Evolutionary conservation across 2,888 invertebrate genomes (phyloP).

Genomic region (Gibbula magus): DNA sequence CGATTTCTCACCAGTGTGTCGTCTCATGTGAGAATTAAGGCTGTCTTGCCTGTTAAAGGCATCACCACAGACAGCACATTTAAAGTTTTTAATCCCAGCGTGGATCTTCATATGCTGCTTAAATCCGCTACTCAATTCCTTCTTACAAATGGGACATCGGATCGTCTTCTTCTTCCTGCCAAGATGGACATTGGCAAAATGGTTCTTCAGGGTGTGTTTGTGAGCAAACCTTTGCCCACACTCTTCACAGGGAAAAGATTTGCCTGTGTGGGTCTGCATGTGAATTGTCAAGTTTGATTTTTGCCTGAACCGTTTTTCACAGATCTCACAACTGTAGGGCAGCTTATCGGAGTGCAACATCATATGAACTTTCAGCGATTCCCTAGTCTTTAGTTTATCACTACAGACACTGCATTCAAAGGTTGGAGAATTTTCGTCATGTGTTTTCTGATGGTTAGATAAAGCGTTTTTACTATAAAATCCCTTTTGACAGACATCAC

Average conservation of each 20-base stretch:
- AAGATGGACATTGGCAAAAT: not conserved
- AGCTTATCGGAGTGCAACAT: too few relatives aligned
- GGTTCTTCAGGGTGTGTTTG: not conserved
- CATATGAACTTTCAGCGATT: too few relatives aligned
- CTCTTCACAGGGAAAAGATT: not conserved
- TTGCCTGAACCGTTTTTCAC: slow-evolving; percentile 42
- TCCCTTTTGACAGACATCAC: too few relatives aligned
- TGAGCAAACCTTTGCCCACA: not conserved
- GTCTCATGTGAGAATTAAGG: not conserved
- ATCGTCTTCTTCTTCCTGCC: not conserved
- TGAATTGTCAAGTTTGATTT: not conserved
- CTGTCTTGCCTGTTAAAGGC: not conserved
- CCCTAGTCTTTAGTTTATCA: too few relatives aligned
- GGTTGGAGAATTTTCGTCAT: too few relatives aligned
- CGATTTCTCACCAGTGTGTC: not conserved
- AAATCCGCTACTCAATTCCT: not conserved
- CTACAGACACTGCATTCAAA: too few relatives aligned
- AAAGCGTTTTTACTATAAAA: too few relatives aligned
- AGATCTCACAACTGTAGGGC: not conserved
- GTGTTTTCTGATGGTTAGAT: too few relatives aligned
- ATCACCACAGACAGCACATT: not conserved
- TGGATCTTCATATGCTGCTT: not conserved
- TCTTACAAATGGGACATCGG: not conserved
- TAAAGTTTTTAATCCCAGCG: not conserved
- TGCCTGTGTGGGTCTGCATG: not conserved